Base-by-base conservation (phyloP, 2,888 invertebrate genomes). In the Romanomermis culicivorax region DNA sequence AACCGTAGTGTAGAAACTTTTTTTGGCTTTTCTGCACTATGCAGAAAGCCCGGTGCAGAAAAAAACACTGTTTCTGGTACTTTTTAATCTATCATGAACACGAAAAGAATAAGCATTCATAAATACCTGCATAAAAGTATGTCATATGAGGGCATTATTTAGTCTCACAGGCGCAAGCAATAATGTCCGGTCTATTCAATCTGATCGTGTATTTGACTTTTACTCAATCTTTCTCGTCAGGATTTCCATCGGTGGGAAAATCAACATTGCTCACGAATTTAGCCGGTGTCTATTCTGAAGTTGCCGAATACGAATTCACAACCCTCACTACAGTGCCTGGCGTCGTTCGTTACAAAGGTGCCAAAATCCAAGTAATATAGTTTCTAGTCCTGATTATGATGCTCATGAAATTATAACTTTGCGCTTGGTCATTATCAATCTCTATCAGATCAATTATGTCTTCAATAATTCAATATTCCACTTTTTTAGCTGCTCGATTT, bases 251-350 rank as follows among this genome's bases (percentile, higher is more conserved):
- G 0, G 95, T 99, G 45, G 97, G 97, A 1, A 99, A 99, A 72
- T 95, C 95, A 0, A 99, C 97, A 0, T 72, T 99, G 52, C 76
- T 99, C 17, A 91, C 86, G 61, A 99, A 88, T 64, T 72, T 99
- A 60, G 95, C 97, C n/a, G 97, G 97, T 17, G 97, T 99, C 11
- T 97, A 97, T 70, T 95, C 95, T 0, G 97, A 99, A 75, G 95
- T 95, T 3, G 97, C 95, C 30, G 93, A 95, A 0, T 97, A 97
- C 70, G 97, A 97, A 74, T 99, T 99, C 73, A 99, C 97, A 60
- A 99, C 97, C 0, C 77, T 99, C 2, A 99, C 97, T 1, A 97
- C 97, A 7, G 97, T 99, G 14, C 97, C 97, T 0, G 97, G 97
- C 20, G 97, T 97, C 69, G 93, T 68, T 56, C 64, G 71, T 30